Conservation (phyloP, 2,888 invertebrate genomes). For the Tetanocera ferruginea region DNA sequence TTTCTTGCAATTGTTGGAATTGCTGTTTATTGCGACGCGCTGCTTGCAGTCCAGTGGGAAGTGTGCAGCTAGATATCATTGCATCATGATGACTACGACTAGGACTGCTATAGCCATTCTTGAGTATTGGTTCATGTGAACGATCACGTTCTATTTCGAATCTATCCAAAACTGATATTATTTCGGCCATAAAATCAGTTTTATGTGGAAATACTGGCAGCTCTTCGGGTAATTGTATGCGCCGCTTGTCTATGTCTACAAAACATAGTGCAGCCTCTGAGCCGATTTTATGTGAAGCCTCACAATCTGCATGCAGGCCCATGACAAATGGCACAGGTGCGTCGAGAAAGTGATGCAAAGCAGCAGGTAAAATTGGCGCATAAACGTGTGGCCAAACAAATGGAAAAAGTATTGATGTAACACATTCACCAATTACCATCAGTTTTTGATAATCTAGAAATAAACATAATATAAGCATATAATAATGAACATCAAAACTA, state of each 20-base stretch:
- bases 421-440: constrained; percentile 96
- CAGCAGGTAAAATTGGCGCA: constrained; percentile 96
- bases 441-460: constrained; percentile 89
- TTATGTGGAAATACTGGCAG: constrained; percentile 93
- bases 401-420: constrained; percentile 90
- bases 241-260: constrained; percentile 94
- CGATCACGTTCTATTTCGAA: constrained; percentile 73
- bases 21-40: constrained; percentile 72
- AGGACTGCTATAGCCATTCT: constrained; percentile 60
- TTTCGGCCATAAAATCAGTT: constrained; percentile 87
- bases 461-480: neutral
- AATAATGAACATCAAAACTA: neutral
- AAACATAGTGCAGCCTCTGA: constrained; percentile 92
- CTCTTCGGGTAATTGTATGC: constrained; percentile 95
- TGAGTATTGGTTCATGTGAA: constrained; percentile 60
- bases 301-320: constrained; percentile 82
- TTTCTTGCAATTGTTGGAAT: constrained; percentile 77
- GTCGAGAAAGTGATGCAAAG: constrained; percentile 95
- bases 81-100: constrained; percentile 71
- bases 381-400: constrained; percentile 99
- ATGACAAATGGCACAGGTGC: constrained; percentile 99
- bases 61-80: constrained; percentile 85
- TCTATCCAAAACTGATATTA: constrained; percentile 81
- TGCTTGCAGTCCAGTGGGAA: constrained; percentile 74
- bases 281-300: constrained; percentile 76